Base-by-base conservation (phyloP, 2,888 invertebrate genomes). In the Ctenicera cuprea region DNA sequence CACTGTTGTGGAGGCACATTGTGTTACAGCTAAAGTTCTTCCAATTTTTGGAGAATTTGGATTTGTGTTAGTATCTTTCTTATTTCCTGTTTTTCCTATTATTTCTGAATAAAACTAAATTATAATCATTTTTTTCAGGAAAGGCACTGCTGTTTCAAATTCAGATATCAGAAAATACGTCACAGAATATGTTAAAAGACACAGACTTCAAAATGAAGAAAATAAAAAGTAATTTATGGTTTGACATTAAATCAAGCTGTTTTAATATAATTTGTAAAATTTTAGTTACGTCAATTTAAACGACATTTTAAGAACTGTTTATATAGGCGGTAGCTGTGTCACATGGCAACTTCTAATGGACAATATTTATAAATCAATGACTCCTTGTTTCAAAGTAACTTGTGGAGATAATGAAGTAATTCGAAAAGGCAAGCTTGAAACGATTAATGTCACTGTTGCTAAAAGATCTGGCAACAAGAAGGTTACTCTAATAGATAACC, bases 401-500 rank as follows among this genome's bases (percentile, higher is more conserved):
- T 88, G 85, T 85, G 92, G 90, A 76, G 89, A 90, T 45, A 86
- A 86, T 76, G 84, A 85, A 76, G 81, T 83, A n/a, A 78, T 91
- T 30, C 89, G 89, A 79, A 93, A 93, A 83, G 92, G 93, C 54
- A 92, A 93, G 85, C 88, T 96, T 62, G 92, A 94, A 38, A 93
- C 94, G 3, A 92, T 97, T 78, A 91, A 91, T 79, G 92, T 97
- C 88, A 91, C 91, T 14, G 91, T 96, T 5, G 92, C 91, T 18
- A 92, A 92, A n/a, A 88, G 97, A 73, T 92, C 94, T 20, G 94
- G 95, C 20, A 96, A 96, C 85, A 97, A 97, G 86, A 97, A 96
- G 90, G 97, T 94, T 66, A 98, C 98, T 0, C 87, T 97, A 63
- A 92, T 98, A 1, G 95, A 95, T 80, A 97, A 98, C 88, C 89